These are phyloP conservation scores for Cephus spinipes DNA, from an alignment of 2,888 invertebrate species.

Conservation along the genomic window DNA sequence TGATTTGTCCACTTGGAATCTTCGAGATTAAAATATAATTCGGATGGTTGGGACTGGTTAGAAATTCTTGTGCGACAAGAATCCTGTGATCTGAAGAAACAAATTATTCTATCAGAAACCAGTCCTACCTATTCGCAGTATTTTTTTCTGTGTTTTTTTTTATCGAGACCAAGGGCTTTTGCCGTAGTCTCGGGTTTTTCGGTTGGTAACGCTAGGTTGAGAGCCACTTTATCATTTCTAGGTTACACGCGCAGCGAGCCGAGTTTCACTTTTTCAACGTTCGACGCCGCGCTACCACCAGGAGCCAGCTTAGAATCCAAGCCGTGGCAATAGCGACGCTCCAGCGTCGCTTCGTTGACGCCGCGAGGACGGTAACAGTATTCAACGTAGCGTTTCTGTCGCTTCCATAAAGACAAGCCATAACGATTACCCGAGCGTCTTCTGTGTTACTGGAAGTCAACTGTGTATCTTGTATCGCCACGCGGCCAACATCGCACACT, in stretches of 20 bases:
- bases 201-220: slow-evolving; percentile 53
- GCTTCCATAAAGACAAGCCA: not conserved
- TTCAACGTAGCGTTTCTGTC: not conserved
- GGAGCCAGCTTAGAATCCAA: not conserved
- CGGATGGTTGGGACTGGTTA: not conserved
- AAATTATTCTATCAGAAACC: not conserved
- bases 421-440: not conserved
- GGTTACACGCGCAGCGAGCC: slow-evolving; percentile 67
- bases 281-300: slow-evolving; percentile 58
- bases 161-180: not conserved
- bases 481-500: not conserved
- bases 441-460: not conserved
- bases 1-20: not conserved
- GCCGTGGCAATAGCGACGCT: not conserved
- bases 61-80: not conserved
- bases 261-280: slow-evolving; percentile 67
- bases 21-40: not conserved
- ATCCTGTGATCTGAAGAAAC: not conserved
- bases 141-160: not conserved
- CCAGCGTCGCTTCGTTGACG: slow-evolving; percentile 13
- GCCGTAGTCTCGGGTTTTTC: not conserved
- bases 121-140: not conserved
- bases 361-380: not conserved
- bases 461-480: not conserved
- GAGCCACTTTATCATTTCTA: slow-evolving; percentile 65